These are phyloP conservation scores for Octodonta nipae DNA, from an alignment of 2,888 invertebrate species.

Conservation along the genomic window DNA sequence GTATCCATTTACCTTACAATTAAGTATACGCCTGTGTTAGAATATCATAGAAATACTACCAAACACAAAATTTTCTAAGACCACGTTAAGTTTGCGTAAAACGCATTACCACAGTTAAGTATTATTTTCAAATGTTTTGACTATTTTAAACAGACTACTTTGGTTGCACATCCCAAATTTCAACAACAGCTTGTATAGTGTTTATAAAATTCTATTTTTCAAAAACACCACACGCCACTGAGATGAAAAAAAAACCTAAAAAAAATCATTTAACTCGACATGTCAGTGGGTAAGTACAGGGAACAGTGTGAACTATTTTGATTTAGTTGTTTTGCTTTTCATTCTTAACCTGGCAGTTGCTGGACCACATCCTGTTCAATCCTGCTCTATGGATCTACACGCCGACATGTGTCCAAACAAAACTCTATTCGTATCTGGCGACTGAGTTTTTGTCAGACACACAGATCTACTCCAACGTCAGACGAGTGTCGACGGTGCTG, in stretches of 20 bases:
- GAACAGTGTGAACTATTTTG: conserved; percentile 47
- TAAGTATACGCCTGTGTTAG: too few species aligned
- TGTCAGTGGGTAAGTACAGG: conserved; percentile 38
- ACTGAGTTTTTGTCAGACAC: conserved; percentile 97
- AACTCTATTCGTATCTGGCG: conserved; percentile 92
- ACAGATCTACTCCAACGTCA: conserved; percentile 91
- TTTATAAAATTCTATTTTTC: too few species aligned
- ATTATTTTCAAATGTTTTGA: too few species aligned
- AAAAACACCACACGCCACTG: too few species aligned
- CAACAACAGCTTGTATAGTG: too few species aligned
- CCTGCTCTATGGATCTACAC: conserved; percentile 99
- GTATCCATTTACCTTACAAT: too few species aligned
- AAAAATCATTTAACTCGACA: conserved; percentile 1
- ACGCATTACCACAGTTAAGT: too few species aligned
- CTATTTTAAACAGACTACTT: too few species aligned
- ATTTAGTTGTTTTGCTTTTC: conserved; percentile 80
- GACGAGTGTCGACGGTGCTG: conserved; percentile 90
- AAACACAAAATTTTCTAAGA: too few species aligned
- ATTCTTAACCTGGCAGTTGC: conserved; percentile 84
- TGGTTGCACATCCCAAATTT: too few species aligned
- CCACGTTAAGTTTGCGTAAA: too few species aligned
- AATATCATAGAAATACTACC: too few species aligned
- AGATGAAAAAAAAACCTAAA: background rate
- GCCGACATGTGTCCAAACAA: conserved; percentile 85
- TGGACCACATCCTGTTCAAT: conserved; percentile 98